These are phyloP conservation scores for Apis cerana DNA, from an alignment of 1,140 invertebrate species.

Conservation along the genomic window DNA sequence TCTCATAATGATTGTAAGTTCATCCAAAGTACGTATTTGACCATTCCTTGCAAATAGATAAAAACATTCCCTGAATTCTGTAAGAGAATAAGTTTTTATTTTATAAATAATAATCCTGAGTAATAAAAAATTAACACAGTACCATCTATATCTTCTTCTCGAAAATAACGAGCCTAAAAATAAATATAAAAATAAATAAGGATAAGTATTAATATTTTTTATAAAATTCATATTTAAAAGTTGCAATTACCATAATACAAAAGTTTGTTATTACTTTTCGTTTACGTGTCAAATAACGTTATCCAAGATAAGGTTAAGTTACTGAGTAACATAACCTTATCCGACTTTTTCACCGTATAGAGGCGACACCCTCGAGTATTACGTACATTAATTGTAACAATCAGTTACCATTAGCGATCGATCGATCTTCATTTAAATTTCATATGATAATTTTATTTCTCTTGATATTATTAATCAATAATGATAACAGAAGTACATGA, in stretches of 20 bases:
- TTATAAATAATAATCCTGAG: not conserved
- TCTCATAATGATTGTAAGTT: slow-evolving; percentile 96
- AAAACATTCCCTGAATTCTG: slow-evolving; percentile 97
- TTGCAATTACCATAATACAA: slow-evolving; percentile 22
- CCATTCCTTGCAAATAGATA: slow-evolving; percentile 94
- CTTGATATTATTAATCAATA: too few species aligned
- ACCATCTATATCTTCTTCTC: slow-evolving; percentile 93
- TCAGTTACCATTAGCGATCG: slow-evolving; percentile 2
- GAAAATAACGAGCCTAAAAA: slow-evolving; percentile 89
- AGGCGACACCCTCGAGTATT: slow-evolving; percentile 16
- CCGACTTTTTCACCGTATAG: not conserved
- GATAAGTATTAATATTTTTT: not conserved
- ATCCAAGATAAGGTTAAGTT: not conserved
- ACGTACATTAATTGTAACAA: not conserved
- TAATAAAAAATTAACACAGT: slow-evolving; percentile 59
- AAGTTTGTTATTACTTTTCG: not conserved
- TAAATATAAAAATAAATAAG: not conserved
- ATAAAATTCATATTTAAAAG: not conserved
- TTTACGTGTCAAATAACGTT: slow-evolving; percentile 41
- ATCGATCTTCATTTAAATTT: slow-evolving; percentile 26
- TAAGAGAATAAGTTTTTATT: slow-evolving; percentile 1
- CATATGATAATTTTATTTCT: not conserved
- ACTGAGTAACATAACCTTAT: not conserved
- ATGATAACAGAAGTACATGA: not conserved
- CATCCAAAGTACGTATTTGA: slow-evolving; percentile 92